These are phyloP conservation scores for Electrona antarctica DNA, from an alignment of 2,113 vertebrate genomes.

Conservation along the genomic window DNA sequence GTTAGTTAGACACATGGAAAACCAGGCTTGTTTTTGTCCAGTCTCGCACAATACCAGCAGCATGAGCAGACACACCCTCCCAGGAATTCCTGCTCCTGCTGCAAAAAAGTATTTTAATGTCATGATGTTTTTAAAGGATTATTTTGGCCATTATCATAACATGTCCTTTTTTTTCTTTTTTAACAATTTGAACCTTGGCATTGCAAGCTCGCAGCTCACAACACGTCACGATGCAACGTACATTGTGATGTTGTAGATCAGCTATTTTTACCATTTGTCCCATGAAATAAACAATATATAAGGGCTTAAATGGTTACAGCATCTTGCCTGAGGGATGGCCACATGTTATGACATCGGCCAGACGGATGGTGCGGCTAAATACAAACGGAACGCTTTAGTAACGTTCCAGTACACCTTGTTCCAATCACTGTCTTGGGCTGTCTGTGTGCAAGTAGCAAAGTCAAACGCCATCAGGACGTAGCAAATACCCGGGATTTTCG, in stretches of 20 bases:
- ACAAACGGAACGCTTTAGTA: neutral
- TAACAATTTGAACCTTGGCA: too few species aligned
- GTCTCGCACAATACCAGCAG: constrained; percentile 56
- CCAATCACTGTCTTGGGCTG: too few species aligned
- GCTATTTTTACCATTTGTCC: too few species aligned
- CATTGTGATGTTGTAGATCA: neutral
- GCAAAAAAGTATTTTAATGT: constrained; percentile 54
- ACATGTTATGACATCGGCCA: neutral
- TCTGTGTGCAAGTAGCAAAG: too few species aligned
- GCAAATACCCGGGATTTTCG: neutral
- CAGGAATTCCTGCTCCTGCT: constrained; percentile 71
- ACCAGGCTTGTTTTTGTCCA: constrained; percentile 64
- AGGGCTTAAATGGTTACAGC: too few species aligned
- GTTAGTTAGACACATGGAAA: constrained; percentile 52
- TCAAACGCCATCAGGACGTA: neutral
- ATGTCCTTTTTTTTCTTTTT: constrained; percentile 2
- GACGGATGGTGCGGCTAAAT: neutral
- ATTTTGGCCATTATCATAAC: constrained; percentile 24
- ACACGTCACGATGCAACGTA: neutral
- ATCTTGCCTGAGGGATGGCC: too few species aligned
- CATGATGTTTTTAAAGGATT: constrained; percentile 48
- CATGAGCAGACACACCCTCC: constrained; percentile 65
- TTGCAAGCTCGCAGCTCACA: neutral
- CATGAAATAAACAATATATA: too few species aligned
- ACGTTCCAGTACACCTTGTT: neutral